These are phyloP conservation scores for Mythimna albipuncta DNA, from an alignment of 2,888 invertebrate genomes.

Conservation along the genomic window DNA sequence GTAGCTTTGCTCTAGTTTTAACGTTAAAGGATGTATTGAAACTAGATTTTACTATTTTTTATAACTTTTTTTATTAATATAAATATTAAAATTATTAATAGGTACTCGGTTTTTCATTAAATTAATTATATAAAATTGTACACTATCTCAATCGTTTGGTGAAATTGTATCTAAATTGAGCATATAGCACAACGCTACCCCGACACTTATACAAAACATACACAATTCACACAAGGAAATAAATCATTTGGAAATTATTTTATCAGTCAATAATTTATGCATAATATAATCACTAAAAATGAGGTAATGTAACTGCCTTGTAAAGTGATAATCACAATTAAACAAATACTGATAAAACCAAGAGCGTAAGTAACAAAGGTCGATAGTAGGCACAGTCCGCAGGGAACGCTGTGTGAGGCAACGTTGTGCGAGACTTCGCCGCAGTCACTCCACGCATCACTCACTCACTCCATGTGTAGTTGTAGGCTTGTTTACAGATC, in stretches of 20 bases:
- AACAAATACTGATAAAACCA: constrained; percentile 88
- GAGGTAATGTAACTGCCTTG: constrained; percentile 88
- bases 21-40: constrained; percentile 73
- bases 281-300: constrained; percentile 86
- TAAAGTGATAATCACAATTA: constrained; percentile 87
- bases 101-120: constrained; percentile 90
- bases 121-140: constrained; percentile 89
- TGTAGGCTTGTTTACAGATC: constrained; percentile 1
- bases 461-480: constrained; percentile 30
- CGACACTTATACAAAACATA: constrained; percentile 83
- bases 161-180: constrained; percentile 90
- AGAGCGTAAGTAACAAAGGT: constrained; percentile 74
- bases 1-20: neutral
- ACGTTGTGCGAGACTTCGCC: constrained; percentile 84
- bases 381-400: constrained; percentile 71
- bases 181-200: constrained; percentile 90
- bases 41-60: constrained; percentile 80
- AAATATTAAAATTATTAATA: constrained; percentile 91
- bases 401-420: constrained; percentile 85
- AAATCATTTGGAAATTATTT: constrained; percentile 89
- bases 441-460: constrained; percentile 65
- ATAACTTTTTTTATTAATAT: constrained; percentile 89
- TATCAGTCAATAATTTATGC: constrained; percentile 89
- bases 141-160: constrained; percentile 90
- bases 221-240: constrained; percentile 87